phyloP scores from a whole-genome alignment of 2,113 vertebrate genomes.

The Stigmatopora nigra region DNA sequence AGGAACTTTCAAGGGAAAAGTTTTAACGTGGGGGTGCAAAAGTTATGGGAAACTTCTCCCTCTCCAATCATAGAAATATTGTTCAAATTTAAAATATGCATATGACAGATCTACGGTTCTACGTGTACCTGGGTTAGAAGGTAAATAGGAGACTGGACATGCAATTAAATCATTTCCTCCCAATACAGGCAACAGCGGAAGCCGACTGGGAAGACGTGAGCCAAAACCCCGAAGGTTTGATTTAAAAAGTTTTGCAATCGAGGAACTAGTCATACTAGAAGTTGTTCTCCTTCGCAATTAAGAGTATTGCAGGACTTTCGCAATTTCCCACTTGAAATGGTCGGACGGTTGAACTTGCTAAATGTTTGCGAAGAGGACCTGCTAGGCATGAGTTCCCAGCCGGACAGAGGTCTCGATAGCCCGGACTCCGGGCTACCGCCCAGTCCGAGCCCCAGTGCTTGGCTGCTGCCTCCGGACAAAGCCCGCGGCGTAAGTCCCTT shows the following conservation, averaged over 20 bases:
- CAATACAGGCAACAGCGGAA: background rate
- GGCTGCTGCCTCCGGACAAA: conserved; percentile 68
- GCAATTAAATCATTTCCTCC: background rate
- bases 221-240: conserved; percentile 3
- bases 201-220: background rate
- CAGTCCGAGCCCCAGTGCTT: conserved; percentile 79
- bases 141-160: background rate
- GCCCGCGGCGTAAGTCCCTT: conserved; percentile 42
- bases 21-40: conserved; percentile 21
- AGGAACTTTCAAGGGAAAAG: conserved; percentile 38
- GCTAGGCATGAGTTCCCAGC: conserved; percentile 77
- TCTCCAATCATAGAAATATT: background rate
- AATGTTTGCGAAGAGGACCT: conserved; percentile 74
- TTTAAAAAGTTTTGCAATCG: background rate
- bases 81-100: background rate
- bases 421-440: conserved; percentile 84
- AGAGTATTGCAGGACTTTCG: conserved; percentile 20
- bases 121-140: background rate
- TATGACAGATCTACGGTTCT: background rate
- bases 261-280: conserved; percentile 10
- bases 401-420: conserved; percentile 78
- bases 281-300: conserved; percentile 19
- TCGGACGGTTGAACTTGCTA: conserved; percentile 75
- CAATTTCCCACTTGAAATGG: conserved; percentile 64
- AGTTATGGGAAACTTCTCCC: background rate